Percentiles rank a stretch among this genome's conserved stretches.
Evolutionary conservation across 2,888 invertebrate genomes (phyloP).

Genomic region (Sympetrum striolatum): DNA sequence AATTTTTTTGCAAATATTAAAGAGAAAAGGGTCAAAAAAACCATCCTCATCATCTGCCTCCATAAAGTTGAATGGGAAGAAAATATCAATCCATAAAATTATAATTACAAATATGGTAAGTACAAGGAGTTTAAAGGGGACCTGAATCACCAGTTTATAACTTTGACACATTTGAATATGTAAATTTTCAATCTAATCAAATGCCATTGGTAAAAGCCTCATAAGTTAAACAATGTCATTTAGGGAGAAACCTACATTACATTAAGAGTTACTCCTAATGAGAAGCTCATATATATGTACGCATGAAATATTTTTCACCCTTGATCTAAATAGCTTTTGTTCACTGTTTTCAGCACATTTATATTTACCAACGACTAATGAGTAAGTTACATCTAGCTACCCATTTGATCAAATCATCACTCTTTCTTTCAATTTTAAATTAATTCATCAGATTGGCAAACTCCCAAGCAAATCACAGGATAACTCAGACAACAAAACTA

Average conservation of each 20-base stretch:
- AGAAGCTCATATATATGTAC: background rate
- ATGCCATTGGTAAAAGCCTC: background rate
- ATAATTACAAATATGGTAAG: background rate
- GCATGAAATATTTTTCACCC: background rate
- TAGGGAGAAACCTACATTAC: background rate
- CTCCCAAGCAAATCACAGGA: background rate
- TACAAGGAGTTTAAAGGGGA: background rate
- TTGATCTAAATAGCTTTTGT: background rate
- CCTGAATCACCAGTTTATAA: background rate
- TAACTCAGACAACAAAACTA: background rate
- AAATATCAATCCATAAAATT: background rate
- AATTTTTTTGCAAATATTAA: background rate
- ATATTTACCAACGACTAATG: background rate
- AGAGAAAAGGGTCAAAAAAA: background rate
- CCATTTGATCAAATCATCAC: background rate
- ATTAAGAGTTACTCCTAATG: background rate
- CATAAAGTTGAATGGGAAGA: background rate
- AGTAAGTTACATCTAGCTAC: background rate
- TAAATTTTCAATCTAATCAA: background rate
- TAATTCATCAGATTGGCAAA: background rate
- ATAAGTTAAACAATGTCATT: background rate
- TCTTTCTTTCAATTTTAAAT: background rate
- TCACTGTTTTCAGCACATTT: background rate
- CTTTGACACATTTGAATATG: background rate
- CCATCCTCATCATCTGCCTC: background rate